Conservation (phyloP, 2,888 invertebrate genomes). For the Drosophila conformis region DNA sequence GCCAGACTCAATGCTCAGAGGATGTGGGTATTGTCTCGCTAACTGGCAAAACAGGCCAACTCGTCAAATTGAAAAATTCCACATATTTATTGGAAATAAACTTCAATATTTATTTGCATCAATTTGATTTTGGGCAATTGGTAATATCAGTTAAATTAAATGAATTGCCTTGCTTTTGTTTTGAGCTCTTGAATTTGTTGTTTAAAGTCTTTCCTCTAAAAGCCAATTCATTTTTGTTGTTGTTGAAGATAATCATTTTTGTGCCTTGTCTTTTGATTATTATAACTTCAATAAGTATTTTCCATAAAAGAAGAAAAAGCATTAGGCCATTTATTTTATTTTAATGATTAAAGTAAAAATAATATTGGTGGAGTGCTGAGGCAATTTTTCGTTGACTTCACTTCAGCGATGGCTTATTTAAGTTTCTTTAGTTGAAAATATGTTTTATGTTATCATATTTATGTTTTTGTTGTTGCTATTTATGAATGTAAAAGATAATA, state of each 20-base stretch:
- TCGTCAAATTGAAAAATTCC: conserved; percentile 27
- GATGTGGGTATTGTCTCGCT: conserved; percentile 61
- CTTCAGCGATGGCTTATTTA: not conserved
- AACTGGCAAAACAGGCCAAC: conserved; percentile 14
- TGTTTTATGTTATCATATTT: not conserved
- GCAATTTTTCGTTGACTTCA: not conserved
- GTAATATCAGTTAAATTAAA: conserved; percentile 24
- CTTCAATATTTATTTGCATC: not conserved
- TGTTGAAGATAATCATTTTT: not conserved
- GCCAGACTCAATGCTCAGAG: conserved; percentile 44
- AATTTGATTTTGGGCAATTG: conserved; percentile 19
- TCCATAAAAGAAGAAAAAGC: not conserved
- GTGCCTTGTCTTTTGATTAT: not conserved
- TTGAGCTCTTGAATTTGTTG: not conserved
- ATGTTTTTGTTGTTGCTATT: not conserved
- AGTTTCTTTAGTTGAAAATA: not conserved
- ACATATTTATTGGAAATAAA: conserved; percentile 31
- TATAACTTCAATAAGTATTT: not conserved
- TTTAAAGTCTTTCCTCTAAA: conserved; percentile 1
- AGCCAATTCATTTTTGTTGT: conserved; percentile 23
- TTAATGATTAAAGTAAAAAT: not conserved
- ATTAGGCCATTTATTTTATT: not conserved
- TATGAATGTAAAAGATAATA: not conserved
- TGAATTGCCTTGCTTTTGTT: conserved; percentile 2
- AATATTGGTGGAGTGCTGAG: not conserved